Evolutionary conservation across 1,140 invertebrate genomes (phyloP).

Genomic region (Cardiocondyla obscurior): DNA sequence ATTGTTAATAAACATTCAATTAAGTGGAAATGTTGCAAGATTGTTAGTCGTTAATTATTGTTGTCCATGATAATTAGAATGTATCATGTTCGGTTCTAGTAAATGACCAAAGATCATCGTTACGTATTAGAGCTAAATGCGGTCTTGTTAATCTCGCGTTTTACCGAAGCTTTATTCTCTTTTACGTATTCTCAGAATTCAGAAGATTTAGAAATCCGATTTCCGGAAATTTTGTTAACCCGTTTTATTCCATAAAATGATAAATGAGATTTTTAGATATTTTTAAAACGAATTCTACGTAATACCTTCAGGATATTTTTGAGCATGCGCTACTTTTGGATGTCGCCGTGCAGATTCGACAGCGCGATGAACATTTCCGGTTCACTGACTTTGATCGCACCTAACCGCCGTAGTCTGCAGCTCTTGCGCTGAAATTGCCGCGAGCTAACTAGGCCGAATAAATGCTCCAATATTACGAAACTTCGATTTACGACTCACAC

Average conservation of each 20-base stretch:
- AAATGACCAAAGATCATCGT: not conserved
- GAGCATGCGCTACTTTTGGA: not conserved
- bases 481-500: not conserved
- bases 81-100: not conserved
- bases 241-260: not conserved
- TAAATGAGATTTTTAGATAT: constrained; percentile 1
- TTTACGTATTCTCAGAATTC: not conserved
- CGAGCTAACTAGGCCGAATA: constrained; percentile 49
- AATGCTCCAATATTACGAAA: constrained; percentile 37
- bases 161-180: not conserved
- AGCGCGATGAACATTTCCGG: constrained; percentile 42
- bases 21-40: not conserved
- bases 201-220: constrained; percentile 28
- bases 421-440: constrained; percentile 25
- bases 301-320: constrained; percentile 28
- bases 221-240: not conserved
- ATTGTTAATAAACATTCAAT: not conserved
- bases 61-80: not conserved
- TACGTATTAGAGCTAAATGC: not conserved
- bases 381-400: constrained; percentile 17
- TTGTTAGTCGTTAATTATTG: not conserved
- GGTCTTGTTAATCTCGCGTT: not conserved
- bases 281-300: not conserved
- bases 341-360: constrained; percentile 21
- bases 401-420: constrained; percentile 21